Percentiles rank a stretch among this genome's conserved stretches.
Conservation (phyloP, 2,888 invertebrate genomes). For the Watsonalla cultraria region DNA sequence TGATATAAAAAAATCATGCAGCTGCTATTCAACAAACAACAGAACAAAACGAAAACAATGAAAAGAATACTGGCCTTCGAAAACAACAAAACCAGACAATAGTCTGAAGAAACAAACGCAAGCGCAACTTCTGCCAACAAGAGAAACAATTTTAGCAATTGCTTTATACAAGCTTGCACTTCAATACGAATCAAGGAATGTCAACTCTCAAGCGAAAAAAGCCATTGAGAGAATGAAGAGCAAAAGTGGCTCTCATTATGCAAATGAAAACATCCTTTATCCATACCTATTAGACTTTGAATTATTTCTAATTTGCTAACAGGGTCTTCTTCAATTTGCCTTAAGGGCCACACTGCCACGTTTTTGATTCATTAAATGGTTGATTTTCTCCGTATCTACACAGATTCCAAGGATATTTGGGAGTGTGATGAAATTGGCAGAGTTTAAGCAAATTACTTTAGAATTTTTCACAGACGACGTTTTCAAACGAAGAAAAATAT, state of each 20-base stretch:
- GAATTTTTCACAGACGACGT: no score
- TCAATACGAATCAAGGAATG: slow-evolving; percentile 32
- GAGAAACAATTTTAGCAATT: background rate
- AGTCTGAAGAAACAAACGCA: no score
- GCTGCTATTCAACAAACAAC: no score
- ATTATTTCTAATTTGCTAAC: slow-evolving; percentile 64
- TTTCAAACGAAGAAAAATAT: no score
- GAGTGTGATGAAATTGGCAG: no score
- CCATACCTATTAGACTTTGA: slow-evolving; percentile 52
- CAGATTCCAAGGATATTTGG: slow-evolving; percentile 29
- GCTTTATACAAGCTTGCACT: slow-evolving; percentile 35
- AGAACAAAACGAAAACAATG: no score
- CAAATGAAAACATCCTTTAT: slow-evolving; percentile 66
- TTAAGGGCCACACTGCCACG: slow-evolving; percentile 27
- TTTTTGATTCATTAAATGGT: slow-evolving; percentile 37
- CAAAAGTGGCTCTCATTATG: slow-evolving; percentile 58
- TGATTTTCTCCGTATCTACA: slow-evolving; percentile 28
- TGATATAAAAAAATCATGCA: no score
- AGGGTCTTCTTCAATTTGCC: slow-evolving; percentile 61
- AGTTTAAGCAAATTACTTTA: no score
- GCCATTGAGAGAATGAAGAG: slow-evolving; percentile 53
- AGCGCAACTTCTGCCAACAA: no score
- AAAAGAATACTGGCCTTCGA: no score
- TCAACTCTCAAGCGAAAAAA: slow-evolving; percentile 29
- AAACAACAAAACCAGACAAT: no score